Evolutionary conservation across 92 coral and sea anemone species (phyloP), one percentile per base, ranked within the genome.

Genomic region (Montipora capitata): DNA sequence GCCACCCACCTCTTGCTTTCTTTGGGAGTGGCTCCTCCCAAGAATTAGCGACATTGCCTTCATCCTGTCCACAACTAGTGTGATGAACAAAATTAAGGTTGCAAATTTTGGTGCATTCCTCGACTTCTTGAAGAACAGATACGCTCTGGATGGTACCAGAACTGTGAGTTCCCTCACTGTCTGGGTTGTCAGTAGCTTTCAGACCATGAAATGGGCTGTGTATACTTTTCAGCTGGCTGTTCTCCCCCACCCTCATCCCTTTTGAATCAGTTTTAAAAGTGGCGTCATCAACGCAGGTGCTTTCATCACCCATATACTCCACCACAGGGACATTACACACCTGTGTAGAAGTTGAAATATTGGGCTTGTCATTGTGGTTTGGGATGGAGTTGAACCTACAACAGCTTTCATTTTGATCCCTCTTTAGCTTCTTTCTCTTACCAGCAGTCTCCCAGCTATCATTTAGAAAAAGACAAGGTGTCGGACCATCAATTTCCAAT

Each of bases 401-500:
- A 4, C 49, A 3, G 14, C 65, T 68, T 52, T 17, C 18, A 66
- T 67, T 52, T 68, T 70, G 38, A 27, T 20, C 35, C 42, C n/a
- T 80, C 45, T 65, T 79, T 27, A 12, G 75, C 17, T 38, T 69
- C 18, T 4, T 15, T 7, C 38, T 69, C 81, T 12, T 7, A 41
- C 17, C 74, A 17, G 89, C 27, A 1, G 67, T 73, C 18, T 49
- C 76, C n/a, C 77, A 40, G 74, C 82, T 79, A 0, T 91, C 85
- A 40, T 72, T 80, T 86, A 77, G 91, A 91, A 86, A 91, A 76
- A 91, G 72, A 77, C 91, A 77, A 10, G 94, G 94, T 3, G 94
- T 87, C 62, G 66, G 38, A 7, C 81, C 77, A 58, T 61, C 81
- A 39, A 48, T 41, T 52, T 91, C 86, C 13, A 40, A 15, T 6